phyloP scores from a whole-genome alignment of 2,797 vertebrate species.

The Anas bahamensis region DNA sequence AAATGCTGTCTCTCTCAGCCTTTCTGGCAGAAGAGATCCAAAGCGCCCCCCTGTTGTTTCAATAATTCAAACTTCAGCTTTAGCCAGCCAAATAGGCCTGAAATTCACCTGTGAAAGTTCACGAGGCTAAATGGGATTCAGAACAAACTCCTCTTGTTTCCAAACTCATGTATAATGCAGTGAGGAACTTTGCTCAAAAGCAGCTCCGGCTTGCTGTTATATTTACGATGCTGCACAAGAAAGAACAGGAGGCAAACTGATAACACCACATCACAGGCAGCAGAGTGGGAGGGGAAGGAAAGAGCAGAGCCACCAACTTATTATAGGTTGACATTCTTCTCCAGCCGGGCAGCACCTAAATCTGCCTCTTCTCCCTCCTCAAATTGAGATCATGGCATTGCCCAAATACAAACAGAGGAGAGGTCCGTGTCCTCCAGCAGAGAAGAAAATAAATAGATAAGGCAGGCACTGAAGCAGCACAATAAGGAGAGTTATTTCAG shows the following conservation, averaged over 20 bases:
- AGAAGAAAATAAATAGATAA: background rate
- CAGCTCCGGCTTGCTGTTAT: background rate
- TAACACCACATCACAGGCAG: background rate
- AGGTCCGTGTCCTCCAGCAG: background rate
- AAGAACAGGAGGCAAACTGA: background rate
- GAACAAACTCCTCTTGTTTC: constrained; percentile 59
- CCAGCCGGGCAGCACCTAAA: background rate
- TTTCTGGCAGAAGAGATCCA: constrained; percentile 35
- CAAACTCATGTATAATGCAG: constrained; percentile 66
- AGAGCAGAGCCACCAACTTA: background rate
- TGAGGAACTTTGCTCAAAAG: constrained; percentile 30
- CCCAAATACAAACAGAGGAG: background rate
- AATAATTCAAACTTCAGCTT: constrained; percentile 64
- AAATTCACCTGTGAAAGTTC: constrained; percentile 64
- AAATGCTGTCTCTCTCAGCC: constrained; percentile 38
- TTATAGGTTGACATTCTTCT: background rate
- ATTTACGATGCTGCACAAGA: background rate
- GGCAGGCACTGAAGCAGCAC: fast-evolving
- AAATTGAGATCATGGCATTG: background rate
- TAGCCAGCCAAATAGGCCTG: constrained; percentile 50
- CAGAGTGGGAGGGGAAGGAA: background rate
- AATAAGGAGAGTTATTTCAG: background rate
- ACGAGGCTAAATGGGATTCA: constrained; percentile 37
- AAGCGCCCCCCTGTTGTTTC: constrained; percentile 24
- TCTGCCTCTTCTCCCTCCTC: background rate